phyloP scores from a whole-genome alignment of 2,113 vertebrate species.

The Tragelaphus strepsiceros region DNA sequence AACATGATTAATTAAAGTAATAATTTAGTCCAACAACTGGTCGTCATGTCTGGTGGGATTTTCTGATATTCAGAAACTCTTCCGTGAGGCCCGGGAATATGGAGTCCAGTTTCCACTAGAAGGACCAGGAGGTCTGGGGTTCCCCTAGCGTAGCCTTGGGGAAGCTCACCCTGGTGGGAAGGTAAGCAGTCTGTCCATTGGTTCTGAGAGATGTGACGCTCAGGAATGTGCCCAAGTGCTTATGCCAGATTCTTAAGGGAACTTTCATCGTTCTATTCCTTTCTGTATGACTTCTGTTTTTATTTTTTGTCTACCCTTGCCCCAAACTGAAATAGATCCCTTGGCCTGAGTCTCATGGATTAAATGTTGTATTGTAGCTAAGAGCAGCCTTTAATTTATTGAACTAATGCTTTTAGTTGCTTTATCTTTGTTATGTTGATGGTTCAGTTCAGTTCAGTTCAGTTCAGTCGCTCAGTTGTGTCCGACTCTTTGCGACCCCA shows the following conservation, averaged over 20 bases:
- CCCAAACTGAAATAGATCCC: background rate
- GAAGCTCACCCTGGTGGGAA: background rate
- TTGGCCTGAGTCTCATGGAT: background rate
- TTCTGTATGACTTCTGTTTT: background rate
- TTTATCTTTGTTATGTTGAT: background rate
- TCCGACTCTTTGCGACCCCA: too few species aligned
- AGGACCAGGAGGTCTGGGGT: background rate
- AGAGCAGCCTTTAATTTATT: background rate
- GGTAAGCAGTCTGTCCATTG: fast-evolving
- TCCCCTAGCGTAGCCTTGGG: fast-evolving
- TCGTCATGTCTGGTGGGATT: background rate
- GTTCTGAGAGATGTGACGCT: background rate
- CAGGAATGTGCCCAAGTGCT: background rate
- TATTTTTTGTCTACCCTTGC: background rate
- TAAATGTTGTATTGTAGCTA: too few species aligned
- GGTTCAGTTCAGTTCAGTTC: too few species aligned
- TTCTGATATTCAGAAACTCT: background rate
- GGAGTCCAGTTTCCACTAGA: background rate
- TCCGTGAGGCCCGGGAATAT: background rate
- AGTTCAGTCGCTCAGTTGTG: too few species aligned
- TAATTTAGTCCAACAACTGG: background rate
- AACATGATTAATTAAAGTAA: background rate
- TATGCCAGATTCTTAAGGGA: background rate
- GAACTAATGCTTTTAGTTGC: background rate
- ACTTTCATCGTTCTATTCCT: background rate